A percentile compares a stretch with the other conserved stretches of the same genome.
These are phyloP conservation scores for Anguilla megastoma DNA, from an alignment of 2,797 vertebrate species.

Conservation along the genomic window DNA sequence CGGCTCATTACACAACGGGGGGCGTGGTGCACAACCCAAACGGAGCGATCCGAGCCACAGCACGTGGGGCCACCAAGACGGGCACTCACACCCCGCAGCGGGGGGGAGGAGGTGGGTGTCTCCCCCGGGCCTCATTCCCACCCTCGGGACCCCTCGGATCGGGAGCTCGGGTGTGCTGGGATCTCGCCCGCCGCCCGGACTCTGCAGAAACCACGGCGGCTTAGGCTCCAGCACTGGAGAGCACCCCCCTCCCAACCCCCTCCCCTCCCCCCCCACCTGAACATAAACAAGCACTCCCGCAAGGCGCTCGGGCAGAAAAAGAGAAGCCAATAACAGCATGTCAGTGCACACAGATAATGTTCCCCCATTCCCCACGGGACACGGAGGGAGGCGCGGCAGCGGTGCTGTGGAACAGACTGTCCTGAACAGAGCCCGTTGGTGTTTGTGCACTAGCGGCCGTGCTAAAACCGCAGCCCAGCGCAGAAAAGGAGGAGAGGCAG, in stretches of 20 bases:
- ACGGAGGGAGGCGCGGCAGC: not conserved
- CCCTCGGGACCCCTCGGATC: too few relatives aligned
- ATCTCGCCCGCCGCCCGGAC: too few relatives aligned
- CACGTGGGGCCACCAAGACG: not conserved
- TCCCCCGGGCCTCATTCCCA: not conserved
- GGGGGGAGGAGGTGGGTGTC: not conserved
- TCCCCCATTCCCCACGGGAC: not conserved
- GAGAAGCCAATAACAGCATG: not conserved
- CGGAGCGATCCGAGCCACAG: not conserved
- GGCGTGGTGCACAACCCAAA: not conserved
- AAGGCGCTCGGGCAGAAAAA: not conserved
- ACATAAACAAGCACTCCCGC: not conserved
- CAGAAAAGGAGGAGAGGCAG: not conserved
- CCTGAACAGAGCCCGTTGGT: not conserved
- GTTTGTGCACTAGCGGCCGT: not conserved
- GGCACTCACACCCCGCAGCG: too few relatives aligned
- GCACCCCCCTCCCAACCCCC: not conserved
- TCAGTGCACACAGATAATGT: not conserved
- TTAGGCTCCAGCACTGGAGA: not conserved
- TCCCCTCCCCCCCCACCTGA: not conserved
- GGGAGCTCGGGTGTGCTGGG: too few relatives aligned
- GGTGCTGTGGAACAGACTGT: conserved; percentile 6
- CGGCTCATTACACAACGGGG: conserved; percentile 32
- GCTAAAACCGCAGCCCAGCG: not conserved
- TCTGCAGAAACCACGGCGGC: not conserved